Base-by-base conservation (phyloP, 2,113 vertebrate species). In the Otolemur garnettii region DNA sequence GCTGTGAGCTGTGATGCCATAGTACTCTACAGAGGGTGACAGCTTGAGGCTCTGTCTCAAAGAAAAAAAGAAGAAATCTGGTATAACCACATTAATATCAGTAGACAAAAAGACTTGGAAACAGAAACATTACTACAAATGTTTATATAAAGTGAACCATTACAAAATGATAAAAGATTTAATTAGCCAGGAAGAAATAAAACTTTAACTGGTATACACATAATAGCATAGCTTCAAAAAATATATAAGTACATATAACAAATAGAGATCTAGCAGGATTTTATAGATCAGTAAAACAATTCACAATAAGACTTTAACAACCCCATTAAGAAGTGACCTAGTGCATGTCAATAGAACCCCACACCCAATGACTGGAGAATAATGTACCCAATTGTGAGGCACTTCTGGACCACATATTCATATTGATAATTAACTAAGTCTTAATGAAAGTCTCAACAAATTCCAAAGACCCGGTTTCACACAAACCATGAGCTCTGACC, bases 111-210 rank as follows among this genome's bases (percentile, higher is more conserved):
- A 38, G 62, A 86, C 24, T 28, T 80, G 45, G 88, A 68, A 66
- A 71, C 19, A 22, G 33, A 81, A 88, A 50, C 45, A 60, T 30
- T 10, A 57, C 28, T 66, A 59, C 28, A 66, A 88, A 42, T 55
- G 45, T 90, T 78, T 84, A 84, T 42, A 11, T 38, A 90, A 69
- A 87, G n/a, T 45, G 13, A 21, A 38, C 7, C 88, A 50, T 77
- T 85, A 80, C 19, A 19, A 86, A 95, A 69, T n/a, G 50, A 77
- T 55, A 75, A 30, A 42, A 66, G 45, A 87, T 33, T 96, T 80
- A 64, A 45, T 53, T 75, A 92, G 75, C 8, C 42, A 59, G 33
- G 69, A 95, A 92, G 91, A 81, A 84, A 84, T 38, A 28, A 92
- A 96, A 93, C 35, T 79, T 92, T 57, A 62, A 59, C 78, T 94